Conservation (phyloP, 1,140 invertebrate species). For the Diachasma alloeum region DNA sequence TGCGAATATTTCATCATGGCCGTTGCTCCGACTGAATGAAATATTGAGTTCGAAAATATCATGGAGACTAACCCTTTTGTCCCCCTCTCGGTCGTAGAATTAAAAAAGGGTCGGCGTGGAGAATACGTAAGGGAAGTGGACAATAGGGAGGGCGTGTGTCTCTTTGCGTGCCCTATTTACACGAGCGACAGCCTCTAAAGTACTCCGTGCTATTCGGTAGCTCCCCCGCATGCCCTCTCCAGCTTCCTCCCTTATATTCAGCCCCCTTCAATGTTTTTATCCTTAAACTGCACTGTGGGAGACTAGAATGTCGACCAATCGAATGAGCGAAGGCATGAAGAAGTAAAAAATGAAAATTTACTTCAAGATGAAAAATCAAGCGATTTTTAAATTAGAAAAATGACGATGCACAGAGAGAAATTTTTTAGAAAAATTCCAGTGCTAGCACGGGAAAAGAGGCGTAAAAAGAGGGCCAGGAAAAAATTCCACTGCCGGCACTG, state of each 20-base stretch:
- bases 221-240: conserved; percentile 21
- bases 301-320: conserved; percentile 13
- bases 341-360: no score
- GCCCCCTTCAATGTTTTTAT: neutral
- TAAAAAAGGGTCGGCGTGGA: conserved; percentile 40
- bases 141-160: conserved; percentile 59
- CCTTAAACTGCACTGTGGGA: conserved; percentile 25
- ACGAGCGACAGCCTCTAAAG: conserved; percentile 45
- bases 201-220: conserved; percentile 18
- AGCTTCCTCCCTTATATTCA: conserved; percentile 15
- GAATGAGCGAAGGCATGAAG: neutral
- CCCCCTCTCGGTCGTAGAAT: conserved; percentile 35
- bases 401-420: no score
- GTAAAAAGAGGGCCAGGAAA: no score
- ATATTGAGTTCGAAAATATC: conserved; percentile 50
- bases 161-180: conserved; percentile 59
- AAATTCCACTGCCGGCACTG: no score
- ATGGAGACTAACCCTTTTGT: conserved; percentile 51
- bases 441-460: no score
- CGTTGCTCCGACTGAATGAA: conserved; percentile 54
- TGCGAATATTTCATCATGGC: conserved; percentile 46
- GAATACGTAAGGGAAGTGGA: conserved; percentile 27
- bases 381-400: no score
- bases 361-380: no score
- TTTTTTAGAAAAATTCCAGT: no score